Percentiles rank a stretch among this genome's conserved stretches.
Conservation (phyloP, 2,113 vertebrate species). For the Turnix velox region DNA sequence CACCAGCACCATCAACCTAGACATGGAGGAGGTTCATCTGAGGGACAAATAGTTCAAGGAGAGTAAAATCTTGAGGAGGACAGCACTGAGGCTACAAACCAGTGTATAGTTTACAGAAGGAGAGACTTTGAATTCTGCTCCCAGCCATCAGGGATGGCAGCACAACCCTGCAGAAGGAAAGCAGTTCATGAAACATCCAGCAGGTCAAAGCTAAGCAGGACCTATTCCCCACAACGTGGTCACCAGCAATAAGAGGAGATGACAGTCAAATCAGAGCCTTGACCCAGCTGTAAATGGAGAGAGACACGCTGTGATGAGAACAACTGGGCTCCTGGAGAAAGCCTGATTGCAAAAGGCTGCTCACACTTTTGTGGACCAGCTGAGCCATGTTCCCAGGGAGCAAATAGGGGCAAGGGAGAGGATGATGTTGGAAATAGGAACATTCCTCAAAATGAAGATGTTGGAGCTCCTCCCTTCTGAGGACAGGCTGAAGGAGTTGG, state of each 20-base stretch:
- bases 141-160: not conserved
- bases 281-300: not conserved
- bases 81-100: not conserved
- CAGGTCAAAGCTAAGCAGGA: not conserved
- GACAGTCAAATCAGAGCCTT: not conserved
- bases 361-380: not conserved
- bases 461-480: too few species aligned
- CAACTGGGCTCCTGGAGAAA: not conserved
- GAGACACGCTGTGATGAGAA: not conserved
- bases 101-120: not conserved
- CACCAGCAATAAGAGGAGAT: not conserved
- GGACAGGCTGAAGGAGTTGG: too few species aligned
- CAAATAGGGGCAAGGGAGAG: not conserved
- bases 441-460: not conserved
- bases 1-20: not conserved
- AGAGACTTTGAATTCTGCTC: not conserved
- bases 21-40: not conserved
- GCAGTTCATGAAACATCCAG: not conserved
- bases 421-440: not conserved
- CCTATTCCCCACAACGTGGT: fast-evolving
- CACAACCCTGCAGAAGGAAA: not conserved
- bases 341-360: not conserved
- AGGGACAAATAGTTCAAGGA: not conserved
- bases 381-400: not conserved
- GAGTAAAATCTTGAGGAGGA: not conserved